Evolutionary conservation across 1,140 invertebrate genomes (phyloP).

Genomic region (Macrobrachium rosenbergii): DNA sequence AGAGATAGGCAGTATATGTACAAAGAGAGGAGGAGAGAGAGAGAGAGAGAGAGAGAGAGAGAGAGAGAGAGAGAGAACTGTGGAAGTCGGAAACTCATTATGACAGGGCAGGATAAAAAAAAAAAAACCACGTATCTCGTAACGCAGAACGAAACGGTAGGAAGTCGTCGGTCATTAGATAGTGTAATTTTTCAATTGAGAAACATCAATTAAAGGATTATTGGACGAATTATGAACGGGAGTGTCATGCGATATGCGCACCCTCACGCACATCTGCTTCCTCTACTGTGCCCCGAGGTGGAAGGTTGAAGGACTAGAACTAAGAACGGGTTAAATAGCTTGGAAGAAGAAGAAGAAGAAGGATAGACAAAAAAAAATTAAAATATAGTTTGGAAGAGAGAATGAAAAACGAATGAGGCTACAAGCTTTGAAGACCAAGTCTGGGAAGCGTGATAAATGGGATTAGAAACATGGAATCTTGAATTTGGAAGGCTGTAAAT

Average conservation of each 20-base stretch:
- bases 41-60: background rate
- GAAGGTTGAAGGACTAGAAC: background rate
- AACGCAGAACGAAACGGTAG: background rate
- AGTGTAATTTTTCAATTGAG: too few relatives aligned
- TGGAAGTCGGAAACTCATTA: background rate
- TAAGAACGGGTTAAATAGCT: background rate
- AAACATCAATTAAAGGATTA: too few relatives aligned
- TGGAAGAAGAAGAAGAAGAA: background rate
- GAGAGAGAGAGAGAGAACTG: slow-evolving; percentile 1
- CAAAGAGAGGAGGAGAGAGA: slow-evolving; percentile 1
- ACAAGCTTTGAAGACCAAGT: too few relatives aligned
- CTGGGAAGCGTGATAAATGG: too few relatives aligned
- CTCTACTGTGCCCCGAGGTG: background rate
- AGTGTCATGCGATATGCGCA: too few relatives aligned
- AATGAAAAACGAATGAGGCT: background rate
- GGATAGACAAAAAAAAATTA: background rate
- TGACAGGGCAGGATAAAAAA: background rate
- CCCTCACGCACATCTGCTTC: too few relatives aligned
- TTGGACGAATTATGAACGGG: too few relatives aligned
- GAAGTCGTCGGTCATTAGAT: too few relatives aligned
- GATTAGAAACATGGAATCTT: too few relatives aligned
- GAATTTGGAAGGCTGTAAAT: too few relatives aligned
- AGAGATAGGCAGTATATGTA: too few relatives aligned
- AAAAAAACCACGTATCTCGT: background rate
- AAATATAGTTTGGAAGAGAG: background rate